Base-by-base conservation (phyloP, 2,797 vertebrate species). In the Prunella strophiata region DNA sequence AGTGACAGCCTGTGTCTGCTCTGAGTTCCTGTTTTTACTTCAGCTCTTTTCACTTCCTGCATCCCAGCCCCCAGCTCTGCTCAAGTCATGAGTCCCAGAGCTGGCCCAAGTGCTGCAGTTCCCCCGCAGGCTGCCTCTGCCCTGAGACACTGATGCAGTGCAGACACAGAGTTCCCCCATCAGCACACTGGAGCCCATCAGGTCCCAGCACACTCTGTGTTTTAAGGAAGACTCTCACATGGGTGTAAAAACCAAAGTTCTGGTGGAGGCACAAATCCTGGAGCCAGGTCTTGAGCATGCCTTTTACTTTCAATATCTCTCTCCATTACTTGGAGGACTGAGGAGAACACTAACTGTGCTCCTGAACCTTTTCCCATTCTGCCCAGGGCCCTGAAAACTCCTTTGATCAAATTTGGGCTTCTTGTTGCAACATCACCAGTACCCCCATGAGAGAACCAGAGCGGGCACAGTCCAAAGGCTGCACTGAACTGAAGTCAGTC, bases 11-110 rank as follows among this genome's bases (percentile, higher is more conserved):
- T n/a, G 74, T 59, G 68, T 5, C 63, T 30, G 29, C 75, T 52
- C 47, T 0, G 66, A 94, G 97, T 98, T 98, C 97, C 97, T 97
- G 94, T 95, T 98, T 97, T 71, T 96, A 72, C 75, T 94, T 96
- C 93, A 74, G 79, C 91, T 88, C 13, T 63, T 51, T 90, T 93
- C 96, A 92, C 95, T 97, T 97, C 98, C 98, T 97, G 97, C 8
- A 6, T 26, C 94, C 74, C 95, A 95, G 86, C 96, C 94, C 95
- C 91, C 92, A 81, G 7, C 92, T 58, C 50, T 34, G 59, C 71
- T 52, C 51, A 7, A 38, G 42, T 10, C 8, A 1, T 1, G 5
- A 80, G 72, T 11, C 29, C 40, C 77, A 47, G 38, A 52, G 50
- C 32, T 36, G 73, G 66, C 45, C 7, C 23, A n/a, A 4, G 40